Evolutionary conservation across 2,888 invertebrate genomes (phyloP).

Genomic region (Amphipoea lucens): DNA sequence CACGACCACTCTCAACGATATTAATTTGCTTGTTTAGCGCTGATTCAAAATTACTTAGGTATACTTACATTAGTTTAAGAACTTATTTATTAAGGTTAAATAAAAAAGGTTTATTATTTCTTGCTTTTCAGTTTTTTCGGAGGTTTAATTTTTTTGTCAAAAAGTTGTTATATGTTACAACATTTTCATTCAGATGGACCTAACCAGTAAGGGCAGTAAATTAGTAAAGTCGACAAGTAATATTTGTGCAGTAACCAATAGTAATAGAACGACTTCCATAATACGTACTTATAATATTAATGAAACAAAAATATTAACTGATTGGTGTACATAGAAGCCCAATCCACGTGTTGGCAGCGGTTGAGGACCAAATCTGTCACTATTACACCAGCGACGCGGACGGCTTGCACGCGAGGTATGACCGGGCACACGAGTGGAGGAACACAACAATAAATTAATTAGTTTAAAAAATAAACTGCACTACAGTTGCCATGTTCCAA

Average conservation of each 20-base stretch:
- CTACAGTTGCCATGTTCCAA: not conserved
- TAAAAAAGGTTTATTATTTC: no score
- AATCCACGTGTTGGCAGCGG: slow-evolving; percentile 58
- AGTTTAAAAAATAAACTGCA: not conserved
- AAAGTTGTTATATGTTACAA: no score
- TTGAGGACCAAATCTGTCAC: slow-evolving; percentile 61
- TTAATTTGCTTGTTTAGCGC: no score
- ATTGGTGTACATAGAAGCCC: not conserved
- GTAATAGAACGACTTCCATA: not conserved
- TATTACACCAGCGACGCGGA: slow-evolving; percentile 55
- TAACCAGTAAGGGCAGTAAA: not conserved
- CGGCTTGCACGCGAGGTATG: slow-evolving; percentile 9
- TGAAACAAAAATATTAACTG: not conserved
- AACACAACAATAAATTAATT: not conserved
- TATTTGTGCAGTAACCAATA: not conserved
- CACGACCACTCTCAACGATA: no score
- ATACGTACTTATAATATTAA: not conserved
- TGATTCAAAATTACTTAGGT: no score
- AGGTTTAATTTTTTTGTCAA: no score
- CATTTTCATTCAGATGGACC: not conserved
- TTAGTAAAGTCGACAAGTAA: not conserved
- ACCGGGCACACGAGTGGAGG: slow-evolving; percentile 42
- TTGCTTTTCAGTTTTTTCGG: no score
- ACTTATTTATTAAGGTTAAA: no score
- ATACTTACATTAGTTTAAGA: no score